Evolutionary conservation across 2,888 invertebrate species (phyloP), one percentile per base, ranked within the genome.

Genomic region (Nineta flava): DNA sequence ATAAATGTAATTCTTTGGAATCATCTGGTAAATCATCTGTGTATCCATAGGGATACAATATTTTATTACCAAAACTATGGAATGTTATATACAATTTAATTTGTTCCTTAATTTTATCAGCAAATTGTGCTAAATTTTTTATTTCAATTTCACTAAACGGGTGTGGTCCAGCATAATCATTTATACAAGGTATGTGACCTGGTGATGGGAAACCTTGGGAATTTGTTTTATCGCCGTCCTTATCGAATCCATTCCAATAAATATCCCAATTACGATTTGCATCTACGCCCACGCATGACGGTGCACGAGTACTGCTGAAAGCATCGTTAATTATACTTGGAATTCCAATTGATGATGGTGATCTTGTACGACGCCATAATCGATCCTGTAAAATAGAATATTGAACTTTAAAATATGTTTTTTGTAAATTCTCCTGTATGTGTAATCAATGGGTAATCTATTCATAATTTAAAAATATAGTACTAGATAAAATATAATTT

Each of bases 41-140:
- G 26, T 44, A 26, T 12, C 44, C 44, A 19, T 26, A 44, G 2
- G 44, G 26, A 44, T 44, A 26, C 13, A 44, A 44, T 2, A 44
- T 44, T n/a, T 44, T 21, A 21, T 44, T 19, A 13, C 44, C 44
- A 21, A 21, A 44, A 44, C 44, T 44, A 21, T 44, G 44, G 19
- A 44, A 44, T 26, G 44, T 17, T 21, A 44, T 19, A 7, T 44
- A 44, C 13, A 44, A 21, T 31, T 21, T 19, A 19, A 44, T 21
- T 44, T 26, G 44, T 21, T 44, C 13, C 12, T 26, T 44, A 21
- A 44, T 21, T n/a, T 9, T 2, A 13, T n/a, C 19, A 21, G 44
- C 44, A 44, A 44, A 44, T 5, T 44, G 2, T 12, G 17, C 13
- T 26, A 44, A n/a, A 26, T 44, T 19, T 44, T 21, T 19, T 3